Evolutionary conservation across 2,888 invertebrate species (phyloP), one percentile per base, ranked within the genome.

Genomic region (Aplocera efformata): DNA sequence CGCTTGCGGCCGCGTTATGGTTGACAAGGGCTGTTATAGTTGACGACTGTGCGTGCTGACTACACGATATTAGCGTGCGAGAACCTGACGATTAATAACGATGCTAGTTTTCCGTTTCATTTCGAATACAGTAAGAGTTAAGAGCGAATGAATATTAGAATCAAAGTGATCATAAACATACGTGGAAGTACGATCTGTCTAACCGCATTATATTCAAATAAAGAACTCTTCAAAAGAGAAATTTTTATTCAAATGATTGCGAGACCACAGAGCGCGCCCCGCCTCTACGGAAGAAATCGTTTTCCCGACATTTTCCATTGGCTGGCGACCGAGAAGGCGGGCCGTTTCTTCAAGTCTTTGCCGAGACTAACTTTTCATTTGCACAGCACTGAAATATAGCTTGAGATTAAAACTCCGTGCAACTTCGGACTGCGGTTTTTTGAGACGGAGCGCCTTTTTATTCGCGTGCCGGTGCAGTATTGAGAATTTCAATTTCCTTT

Each of bases 261-360:
- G 66, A 67, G 71, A 83, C 85, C 83, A 72, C 81, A 79, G 60
- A 58, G 56, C 61, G 67, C 57, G 83, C 84, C 68, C 80, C 85
- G 84, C 84, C 81, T 80, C 72, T 79, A 63, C 71, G 72, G 76
- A 85, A 86, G 85, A 85, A 82, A 79, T 72, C 75, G 80, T 75
- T 82, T 81, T 81, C 71, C 81, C 78, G 76, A 74, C 79, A 71
- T 81, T 81, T 81, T 84, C 82, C 76, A 88, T 88, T 88, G 86
- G 86, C 80, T 79, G 72, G 66, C 71, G 72, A 65, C 68, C 68
- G 64, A 37, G 77, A 76, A 77, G 83, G 79, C 74, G 74, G 68
- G 76, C 64, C 68, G 58, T 63, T 79, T 79, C 82, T 80, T 81
- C 63, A 74, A 79, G 76, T 81, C 79, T 80, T 82, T 56, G 63